Evolutionary conservation across 2,797 vertebrate genomes (phyloP).

Genomic region (Pangasius sanitwongsei): DNA sequence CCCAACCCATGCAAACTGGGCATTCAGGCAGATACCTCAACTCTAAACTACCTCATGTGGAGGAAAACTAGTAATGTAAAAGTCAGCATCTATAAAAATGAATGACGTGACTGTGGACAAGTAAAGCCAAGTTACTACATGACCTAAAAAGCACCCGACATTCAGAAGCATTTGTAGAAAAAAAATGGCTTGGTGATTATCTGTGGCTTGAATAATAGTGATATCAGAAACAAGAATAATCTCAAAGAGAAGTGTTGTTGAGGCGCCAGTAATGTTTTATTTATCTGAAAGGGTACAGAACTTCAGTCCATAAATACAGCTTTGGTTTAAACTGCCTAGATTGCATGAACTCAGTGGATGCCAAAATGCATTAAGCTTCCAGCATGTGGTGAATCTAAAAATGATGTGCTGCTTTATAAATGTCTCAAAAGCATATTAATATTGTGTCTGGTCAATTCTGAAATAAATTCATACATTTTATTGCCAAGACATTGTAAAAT

Average conservation of each 20-base stretch:
- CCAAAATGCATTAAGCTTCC: constrained; percentile 9
- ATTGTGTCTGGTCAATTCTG: background rate
- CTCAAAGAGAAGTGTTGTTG: background rate
- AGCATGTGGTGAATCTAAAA: constrained; percentile 25
- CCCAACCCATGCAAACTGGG: background rate
- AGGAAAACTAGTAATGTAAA: background rate
- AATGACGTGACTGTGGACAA: background rate
- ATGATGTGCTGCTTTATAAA: constrained; percentile 30
- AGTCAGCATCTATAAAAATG: background rate
- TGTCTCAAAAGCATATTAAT: constrained; percentile 20
- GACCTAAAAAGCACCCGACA: background rate
- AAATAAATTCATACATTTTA: constrained; percentile 17
- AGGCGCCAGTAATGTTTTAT: constrained; percentile 3
- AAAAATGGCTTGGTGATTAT: background rate
- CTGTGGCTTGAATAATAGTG: constrained; percentile 6
- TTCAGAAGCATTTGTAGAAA: background rate
- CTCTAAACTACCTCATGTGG: background rate
- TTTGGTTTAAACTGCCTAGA: constrained; percentile 4
- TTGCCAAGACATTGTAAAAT: constrained; percentile 27
- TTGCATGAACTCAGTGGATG: background rate
- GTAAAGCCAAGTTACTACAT: background rate
- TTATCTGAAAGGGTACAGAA: constrained; percentile 9
- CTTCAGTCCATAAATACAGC: constrained; percentile 8
- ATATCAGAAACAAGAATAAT: background rate
- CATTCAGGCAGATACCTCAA: background rate